phyloP scores from a whole-genome alignment of 2,797 vertebrate species.

The Microhierax caerulescens region DNA sequence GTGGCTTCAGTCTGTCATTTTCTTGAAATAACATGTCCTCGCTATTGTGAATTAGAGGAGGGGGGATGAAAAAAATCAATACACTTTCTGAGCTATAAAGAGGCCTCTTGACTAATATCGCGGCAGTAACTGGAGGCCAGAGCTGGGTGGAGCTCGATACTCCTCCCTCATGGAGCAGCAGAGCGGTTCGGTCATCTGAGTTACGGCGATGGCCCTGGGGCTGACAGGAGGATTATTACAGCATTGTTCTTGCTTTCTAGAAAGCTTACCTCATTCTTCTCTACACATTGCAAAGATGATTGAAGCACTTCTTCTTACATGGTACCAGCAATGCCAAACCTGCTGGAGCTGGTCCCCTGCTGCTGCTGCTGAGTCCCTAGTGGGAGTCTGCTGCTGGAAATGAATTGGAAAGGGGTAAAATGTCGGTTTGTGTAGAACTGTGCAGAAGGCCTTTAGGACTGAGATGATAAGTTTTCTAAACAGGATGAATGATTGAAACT shows the following conservation, averaged over 20 bases:
- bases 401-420: neutral
- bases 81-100: neutral
- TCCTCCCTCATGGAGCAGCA: neutral
- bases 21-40: neutral
- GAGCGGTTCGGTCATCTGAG: neutral
- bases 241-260: slow-evolving; percentile 4
- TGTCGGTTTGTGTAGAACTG: neutral
- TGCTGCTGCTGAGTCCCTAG: neutral
- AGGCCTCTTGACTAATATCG: neutral
- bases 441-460: neutral
- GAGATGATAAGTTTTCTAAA: neutral
- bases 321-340: neutral
- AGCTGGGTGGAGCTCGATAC: neutral
- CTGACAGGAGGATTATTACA: slow-evolving; percentile 1
- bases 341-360: neutral
- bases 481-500: neutral
- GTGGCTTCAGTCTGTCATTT: slow-evolving; percentile 7
- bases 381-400: neutral
- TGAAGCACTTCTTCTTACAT: neutral
- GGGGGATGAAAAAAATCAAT: neutral
- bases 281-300: neutral
- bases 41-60: neutral
- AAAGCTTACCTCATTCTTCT: neutral
- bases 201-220: neutral
- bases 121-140: neutral